Conservation (phyloP, 2,113 vertebrate genomes). For the Ochotona curzoniae region DNA sequence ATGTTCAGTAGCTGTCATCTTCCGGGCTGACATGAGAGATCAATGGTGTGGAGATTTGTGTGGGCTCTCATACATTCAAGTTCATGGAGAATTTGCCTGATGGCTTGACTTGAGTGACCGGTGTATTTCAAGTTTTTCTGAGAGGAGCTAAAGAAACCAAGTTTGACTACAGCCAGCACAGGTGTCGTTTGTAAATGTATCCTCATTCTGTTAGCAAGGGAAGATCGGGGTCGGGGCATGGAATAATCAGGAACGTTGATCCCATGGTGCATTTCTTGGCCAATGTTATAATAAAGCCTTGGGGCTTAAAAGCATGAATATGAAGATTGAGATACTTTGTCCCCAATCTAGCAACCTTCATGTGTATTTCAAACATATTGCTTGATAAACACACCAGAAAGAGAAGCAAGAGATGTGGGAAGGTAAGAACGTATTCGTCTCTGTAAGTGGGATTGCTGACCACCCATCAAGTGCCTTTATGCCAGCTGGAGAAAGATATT, state of each 20-base stretch:
- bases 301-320: background rate
- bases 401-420: background rate
- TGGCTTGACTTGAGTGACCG: background rate
- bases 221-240: rapidly evolving
- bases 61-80: background rate
- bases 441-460: background rate
- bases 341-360: background rate
- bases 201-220: background rate
- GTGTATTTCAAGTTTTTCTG: background rate
- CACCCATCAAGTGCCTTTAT: too few relatives aligned
- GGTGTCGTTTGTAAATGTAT: background rate
- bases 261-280: background rate
- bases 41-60: background rate
- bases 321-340: background rate
- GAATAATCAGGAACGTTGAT: rapidly evolving
- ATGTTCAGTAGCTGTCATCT: background rate
- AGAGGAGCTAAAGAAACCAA: background rate
- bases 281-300: background rate
- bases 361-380: background rate
- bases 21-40: background rate
- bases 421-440: background rate
- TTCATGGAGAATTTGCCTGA: background rate
- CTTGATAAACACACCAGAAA: background rate
- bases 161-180: too few relatives aligned
- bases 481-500: background rate